phyloP scores from a whole-genome alignment of 1,140 invertebrate genomes.

The Antheraea pernyi region DNA sequence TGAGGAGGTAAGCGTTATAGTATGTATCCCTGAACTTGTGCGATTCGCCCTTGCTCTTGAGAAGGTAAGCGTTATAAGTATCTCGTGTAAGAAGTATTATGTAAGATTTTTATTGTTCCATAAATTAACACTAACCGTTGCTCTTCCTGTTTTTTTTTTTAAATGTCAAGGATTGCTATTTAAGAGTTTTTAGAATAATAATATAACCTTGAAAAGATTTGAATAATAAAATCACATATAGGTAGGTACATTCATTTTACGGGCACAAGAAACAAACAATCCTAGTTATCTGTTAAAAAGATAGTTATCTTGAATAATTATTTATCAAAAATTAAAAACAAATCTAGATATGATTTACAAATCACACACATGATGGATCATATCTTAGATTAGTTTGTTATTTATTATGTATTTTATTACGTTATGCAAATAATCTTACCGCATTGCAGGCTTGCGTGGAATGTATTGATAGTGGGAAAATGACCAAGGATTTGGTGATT shows the following conservation, averaged over 20 bases:
- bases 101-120: background rate
- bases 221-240: no score
- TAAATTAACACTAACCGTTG: no score
- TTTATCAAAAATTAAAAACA: slow-evolving; percentile 1
- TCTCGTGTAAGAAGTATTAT: no score
- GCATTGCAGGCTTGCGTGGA: slow-evolving; percentile 87
- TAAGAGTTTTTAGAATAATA: no score
- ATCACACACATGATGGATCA: background rate
- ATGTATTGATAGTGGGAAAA: slow-evolving; percentile 91
- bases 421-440: slow-evolving; percentile 11
- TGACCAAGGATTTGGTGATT: slow-evolving; percentile 95
- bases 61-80: slow-evolving; percentile 52
- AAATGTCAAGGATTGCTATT: no score
- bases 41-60: slow-evolving; percentile 79
- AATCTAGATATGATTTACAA: background rate
- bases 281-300: background rate
- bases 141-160: no score
- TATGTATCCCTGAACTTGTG: no score
- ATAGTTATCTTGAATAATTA: background rate
- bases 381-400: background rate
- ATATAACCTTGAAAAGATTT: no score
- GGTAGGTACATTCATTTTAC: background rate
- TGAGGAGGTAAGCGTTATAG: slow-evolving; percentile 67
- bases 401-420: slow-evolving; percentile 2
- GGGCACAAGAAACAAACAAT: background rate